A percentile compares a stretch with the other conserved stretches of the same genome.
Evolutionary conservation across 2,113 vertebrate species (phyloP).

Genomic region (Seriola quinqueradiata): DNA sequence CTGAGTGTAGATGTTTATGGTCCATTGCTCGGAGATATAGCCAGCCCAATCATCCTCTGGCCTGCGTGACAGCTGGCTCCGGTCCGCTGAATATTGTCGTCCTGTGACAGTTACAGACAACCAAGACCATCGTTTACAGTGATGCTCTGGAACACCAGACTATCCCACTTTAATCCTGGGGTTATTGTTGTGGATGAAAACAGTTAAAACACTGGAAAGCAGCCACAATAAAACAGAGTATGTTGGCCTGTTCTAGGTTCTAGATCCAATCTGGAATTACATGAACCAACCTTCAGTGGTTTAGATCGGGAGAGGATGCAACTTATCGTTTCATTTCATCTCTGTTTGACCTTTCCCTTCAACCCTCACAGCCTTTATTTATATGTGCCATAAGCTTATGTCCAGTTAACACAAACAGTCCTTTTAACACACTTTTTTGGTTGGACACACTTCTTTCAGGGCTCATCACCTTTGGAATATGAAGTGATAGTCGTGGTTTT

Average conservation of each 20-base stretch:
- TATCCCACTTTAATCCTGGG: not conserved
- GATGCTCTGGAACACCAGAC: slow-evolving; percentile 21
- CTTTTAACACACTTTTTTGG: no score
- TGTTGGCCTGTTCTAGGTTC: not conserved
- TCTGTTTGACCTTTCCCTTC: slow-evolving; percentile 17
- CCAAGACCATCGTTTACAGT: slow-evolving; percentile 20
- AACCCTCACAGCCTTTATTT: not conserved
- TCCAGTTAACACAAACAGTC: not conserved
- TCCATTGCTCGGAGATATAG: slow-evolving; percentile 41
- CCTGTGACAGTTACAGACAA: no score
- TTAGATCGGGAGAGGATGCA: not conserved
- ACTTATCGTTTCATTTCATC: slow-evolving; percentile 2
- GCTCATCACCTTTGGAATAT: no score
- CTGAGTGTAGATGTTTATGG: slow-evolving; percentile 27
- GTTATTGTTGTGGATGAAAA: slow-evolving; percentile 9
- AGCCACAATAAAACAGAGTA: not conserved
- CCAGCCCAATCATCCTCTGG: slow-evolving; percentile 38
- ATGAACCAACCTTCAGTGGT: not conserved
- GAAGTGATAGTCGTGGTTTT: no score
- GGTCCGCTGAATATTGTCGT: no score
- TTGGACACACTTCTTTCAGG: no score
- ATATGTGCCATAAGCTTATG: not conserved
- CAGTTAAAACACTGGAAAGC: not conserved
- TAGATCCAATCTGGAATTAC: not conserved
- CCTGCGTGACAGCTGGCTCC: no score